Evolutionary conservation across 2,113 vertebrate genomes (phyloP).

Genomic region (Pterocles orientalis): DNA sequence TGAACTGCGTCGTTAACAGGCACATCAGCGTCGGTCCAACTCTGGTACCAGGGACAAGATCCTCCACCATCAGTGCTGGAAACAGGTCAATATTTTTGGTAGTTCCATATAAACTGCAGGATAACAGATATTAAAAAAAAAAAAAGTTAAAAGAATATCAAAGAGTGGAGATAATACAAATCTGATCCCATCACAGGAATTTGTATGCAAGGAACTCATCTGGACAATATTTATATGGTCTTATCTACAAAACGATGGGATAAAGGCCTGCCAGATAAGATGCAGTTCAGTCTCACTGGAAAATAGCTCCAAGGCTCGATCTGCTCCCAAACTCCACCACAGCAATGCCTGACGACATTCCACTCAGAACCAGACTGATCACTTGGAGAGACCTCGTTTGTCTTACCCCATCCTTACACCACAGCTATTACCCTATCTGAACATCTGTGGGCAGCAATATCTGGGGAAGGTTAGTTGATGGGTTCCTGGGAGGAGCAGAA

Average conservation of each 20-base stretch:
- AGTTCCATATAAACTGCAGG: slow-evolving; percentile 73
- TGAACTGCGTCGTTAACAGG: slow-evolving; percentile 69
- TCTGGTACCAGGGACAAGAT: slow-evolving; percentile 73
- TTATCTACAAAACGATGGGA: not conserved
- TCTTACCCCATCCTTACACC: not conserved
- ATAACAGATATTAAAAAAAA: not conserved
- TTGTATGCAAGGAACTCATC: not conserved
- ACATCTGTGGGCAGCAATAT: not conserved
- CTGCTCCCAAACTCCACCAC: not conserved
- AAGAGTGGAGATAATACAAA: not conserved
- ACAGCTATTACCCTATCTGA: not conserved
- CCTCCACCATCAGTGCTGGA: slow-evolving; percentile 76
- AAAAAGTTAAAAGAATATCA: not conserved
- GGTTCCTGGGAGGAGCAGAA: not conserved
- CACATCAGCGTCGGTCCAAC: slow-evolving; percentile 75
- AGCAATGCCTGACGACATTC: not conserved
- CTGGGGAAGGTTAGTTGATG: not conserved
- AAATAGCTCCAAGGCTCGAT: slow-evolving; percentile 38
- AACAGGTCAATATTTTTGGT: slow-evolving; percentile 77
- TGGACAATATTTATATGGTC: not conserved
- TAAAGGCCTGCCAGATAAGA: not conserved
- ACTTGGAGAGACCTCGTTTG: not conserved
- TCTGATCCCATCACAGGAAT: not conserved
- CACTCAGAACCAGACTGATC: slow-evolving; percentile 12
- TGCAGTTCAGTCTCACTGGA: not conserved